Base-by-base conservation (phyloP, 2,888 invertebrate genomes). In the Cetonia aurata region DNA sequence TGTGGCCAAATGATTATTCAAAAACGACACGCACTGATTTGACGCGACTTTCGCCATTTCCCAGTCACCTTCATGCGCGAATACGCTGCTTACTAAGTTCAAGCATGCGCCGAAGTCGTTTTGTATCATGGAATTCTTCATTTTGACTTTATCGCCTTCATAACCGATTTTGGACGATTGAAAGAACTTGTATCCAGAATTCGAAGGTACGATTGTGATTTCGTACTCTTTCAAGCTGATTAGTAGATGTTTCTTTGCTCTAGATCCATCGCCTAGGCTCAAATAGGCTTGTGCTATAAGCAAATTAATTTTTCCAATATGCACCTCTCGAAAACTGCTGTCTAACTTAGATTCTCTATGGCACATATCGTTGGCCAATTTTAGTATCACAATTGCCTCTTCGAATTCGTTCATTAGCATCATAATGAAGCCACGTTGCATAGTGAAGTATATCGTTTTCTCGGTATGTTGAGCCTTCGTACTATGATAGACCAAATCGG, bases 1-100 rank as follows among this genome's bases (percentile, higher is more conserved):
- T 60, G 81, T 76, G 79, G 75, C 86, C 84, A 73, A 85, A 78
- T 13, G 84, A 80, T 72, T 81, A 83, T 75, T 86, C 83, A 56
- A 84, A 78, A 73, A 85, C 76, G 74, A 82, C 75, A 76, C 71
- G 10, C 69, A 69, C 44, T 69, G 69, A 44, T 52, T 46, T 3
- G 60, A 69, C 2, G 69, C 60, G 19, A 69, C 31, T 33, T 53
- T 69, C 0, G 83, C 82, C 3, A 80, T 62, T 4, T 74, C 59
- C 78, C 79, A 81, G n/a, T 80, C 71, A 1, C 75, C 81, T 78
- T 75, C 75, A 8, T 67, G 75, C 15, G 75, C 73, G 41, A 77
- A 78, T 25, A 80, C 72, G 50, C 69, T 75, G 9, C 77, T 77
- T 13, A 76, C 65, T 17, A 78, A 71, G 50, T 75, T 74, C 67